Conservation (phyloP, 2,113 vertebrate species). For the Anhinga anhinga region DNA sequence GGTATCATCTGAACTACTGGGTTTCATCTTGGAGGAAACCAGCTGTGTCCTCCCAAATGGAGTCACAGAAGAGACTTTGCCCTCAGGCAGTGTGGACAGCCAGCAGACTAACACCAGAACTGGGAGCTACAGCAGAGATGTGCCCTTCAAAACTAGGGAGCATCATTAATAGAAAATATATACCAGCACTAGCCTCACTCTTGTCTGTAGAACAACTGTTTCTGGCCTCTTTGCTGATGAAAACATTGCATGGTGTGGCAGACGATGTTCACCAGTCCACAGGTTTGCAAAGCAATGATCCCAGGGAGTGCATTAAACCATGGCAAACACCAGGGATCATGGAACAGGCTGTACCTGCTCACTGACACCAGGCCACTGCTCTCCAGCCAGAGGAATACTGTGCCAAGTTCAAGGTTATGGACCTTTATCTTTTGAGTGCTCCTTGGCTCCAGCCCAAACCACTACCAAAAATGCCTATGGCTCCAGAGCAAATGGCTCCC, state of each 20-base stretch:
- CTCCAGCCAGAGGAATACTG: neutral
- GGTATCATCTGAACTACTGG: neutral
- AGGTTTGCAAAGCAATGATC: neutral
- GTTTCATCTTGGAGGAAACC: neutral
- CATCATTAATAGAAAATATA: neutral
- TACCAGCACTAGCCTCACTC: neutral
- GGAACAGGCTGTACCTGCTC: neutral
- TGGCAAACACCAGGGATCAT: neutral
- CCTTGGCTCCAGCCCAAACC: neutral
- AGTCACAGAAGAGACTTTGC: neutral
- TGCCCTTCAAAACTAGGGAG: neutral
- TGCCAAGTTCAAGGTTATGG: neutral
- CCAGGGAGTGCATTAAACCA: neutral
- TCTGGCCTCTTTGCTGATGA: neutral
- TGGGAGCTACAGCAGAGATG: neutral
- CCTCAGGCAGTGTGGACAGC: neutral
- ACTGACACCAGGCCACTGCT: neutral
- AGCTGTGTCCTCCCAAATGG: neutral
- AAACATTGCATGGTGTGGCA: neutral
- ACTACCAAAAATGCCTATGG: neutral
- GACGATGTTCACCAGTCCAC: neutral
- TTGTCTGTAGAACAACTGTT: neutral
- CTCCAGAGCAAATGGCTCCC: neutral
- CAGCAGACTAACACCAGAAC: neutral
- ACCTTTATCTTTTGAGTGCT: neutral